Conservation (phyloP, 2,797 vertebrate species). For the Mallotus villosus region DNA sequence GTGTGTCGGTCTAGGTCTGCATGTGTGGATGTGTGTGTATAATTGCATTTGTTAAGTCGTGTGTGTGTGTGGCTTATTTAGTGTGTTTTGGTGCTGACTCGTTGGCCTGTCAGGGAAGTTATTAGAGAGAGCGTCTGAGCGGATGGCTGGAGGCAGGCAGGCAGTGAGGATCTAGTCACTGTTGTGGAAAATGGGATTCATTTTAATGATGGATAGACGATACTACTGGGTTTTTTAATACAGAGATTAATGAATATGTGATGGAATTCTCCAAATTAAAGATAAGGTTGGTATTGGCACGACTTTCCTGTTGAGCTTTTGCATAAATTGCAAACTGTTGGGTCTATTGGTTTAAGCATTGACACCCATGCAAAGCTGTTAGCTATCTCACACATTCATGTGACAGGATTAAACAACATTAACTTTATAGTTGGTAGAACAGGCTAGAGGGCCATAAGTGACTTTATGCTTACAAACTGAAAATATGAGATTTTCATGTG, state of each 20-base stretch:
- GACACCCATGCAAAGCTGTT: conserved; percentile 38
- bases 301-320: conserved; percentile 50
- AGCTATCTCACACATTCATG: conserved; percentile 15
- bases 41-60: neutral
- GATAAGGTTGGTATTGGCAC: conserved; percentile 26
- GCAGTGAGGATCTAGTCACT: conserved; percentile 25
- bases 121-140: conserved; percentile 10
- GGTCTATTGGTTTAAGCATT: conserved; percentile 43
- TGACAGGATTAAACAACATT: conserved; percentile 27
- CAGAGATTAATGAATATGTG: conserved; percentile 56
- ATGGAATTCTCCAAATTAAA: conserved; percentile 27
- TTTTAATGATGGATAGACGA: conserved; percentile 37
- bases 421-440: conserved; percentile 14
- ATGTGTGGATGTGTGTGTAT: neutral
- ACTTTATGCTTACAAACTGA: conserved; percentile 44
- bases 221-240: conserved; percentile 45
- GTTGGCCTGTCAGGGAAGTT: conserved; percentile 10
- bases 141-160: conserved; percentile 18
- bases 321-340: conserved; percentile 54
- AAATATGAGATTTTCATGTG: conserved; percentile 4
- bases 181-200: conserved; percentile 26
- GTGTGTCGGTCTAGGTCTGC: too few relatives aligned
- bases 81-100: neutral
- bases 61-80: neutral
- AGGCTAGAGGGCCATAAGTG: conserved; percentile 30